Percentiles rank a stretch among this genome's conserved stretches.
Evolutionary conservation across 30 jellyfish, hydroid and myxozoan genomes (phyloP).

Genomic region (Morbakka virulenta): DNA sequence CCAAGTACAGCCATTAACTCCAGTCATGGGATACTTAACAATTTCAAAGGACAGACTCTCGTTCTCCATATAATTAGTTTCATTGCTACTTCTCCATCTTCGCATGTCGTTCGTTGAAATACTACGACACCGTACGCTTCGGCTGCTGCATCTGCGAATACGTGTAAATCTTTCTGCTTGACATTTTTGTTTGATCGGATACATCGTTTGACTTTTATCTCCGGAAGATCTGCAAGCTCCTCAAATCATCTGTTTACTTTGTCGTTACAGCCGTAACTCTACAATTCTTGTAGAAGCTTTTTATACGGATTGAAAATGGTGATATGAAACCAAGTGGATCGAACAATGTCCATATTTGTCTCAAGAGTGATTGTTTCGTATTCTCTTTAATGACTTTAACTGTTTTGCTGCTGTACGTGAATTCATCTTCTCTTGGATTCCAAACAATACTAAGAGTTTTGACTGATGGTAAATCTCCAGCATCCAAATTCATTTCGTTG

Average conservation of each 20-base stretch:
- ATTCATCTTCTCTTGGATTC: too few relatives aligned
- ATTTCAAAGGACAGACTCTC: constrained; percentile 13
- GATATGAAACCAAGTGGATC: too few relatives aligned
- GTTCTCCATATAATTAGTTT: not conserved
- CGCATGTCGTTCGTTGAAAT: constrained; percentile 1
- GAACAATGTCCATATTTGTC: too few relatives aligned
- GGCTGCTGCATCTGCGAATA: constrained; percentile 11
- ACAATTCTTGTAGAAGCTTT: too few relatives aligned
- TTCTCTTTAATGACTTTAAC: too few relatives aligned
- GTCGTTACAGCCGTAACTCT: too few relatives aligned
- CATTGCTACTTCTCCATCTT: not conserved
- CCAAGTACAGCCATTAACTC: constrained; percentile 6
- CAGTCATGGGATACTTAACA: constrained; percentile 18
- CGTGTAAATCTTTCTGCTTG: not conserved
- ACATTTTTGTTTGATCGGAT: not conserved
- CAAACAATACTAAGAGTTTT: constrained; percentile 21
- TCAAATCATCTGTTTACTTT: constrained; percentile 4
- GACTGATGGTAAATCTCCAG: not conserved
- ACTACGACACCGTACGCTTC: constrained; percentile 19
- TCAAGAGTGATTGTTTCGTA: too few relatives aligned
- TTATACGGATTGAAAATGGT: too few relatives aligned
- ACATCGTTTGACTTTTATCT: constrained; percentile 11
- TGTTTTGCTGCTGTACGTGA: too few relatives aligned
- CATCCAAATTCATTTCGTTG: not conserved
- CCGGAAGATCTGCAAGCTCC: not conserved